Evolutionary conservation across 2,888 invertebrate species (phyloP), one percentile per base, ranked within the genome.

Genomic region (Erebia palarica): DNA sequence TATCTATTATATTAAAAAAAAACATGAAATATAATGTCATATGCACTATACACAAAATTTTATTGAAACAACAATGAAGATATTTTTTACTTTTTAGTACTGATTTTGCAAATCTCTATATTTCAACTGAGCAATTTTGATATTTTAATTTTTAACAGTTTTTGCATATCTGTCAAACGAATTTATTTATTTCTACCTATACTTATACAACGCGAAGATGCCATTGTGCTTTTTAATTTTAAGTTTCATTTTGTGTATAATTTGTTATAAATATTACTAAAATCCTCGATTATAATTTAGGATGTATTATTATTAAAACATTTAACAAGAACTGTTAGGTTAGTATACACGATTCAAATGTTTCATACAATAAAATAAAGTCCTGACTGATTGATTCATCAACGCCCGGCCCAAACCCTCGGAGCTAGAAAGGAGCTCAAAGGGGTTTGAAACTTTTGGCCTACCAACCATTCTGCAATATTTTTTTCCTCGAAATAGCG

Each of bases 301-400:
- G 16, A 16, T 42, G 42, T 36, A 57, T 21, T 36, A 57, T 21
- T 63, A 61, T 18, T 61, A 47, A 63, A 63, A 21, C 21, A 18
- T 14, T 47, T 63, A 63, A 63, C 63, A 47, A 63, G 63, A 49
- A 63, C 63, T 63, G 63, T 63, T 63, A 63, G 63, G 49, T 21
- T 63, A 49, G 21, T 49, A 13, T 47, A n/a, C 27, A 27, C 27
- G 4, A 27, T 27, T 27, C 27, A 27, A 27, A 27, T 3, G 3
- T 27, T 27, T 27, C 3, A 27, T 27, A 27, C 27, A 27, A 27
- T 27, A 27, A 27, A 27, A 27, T 27, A 27, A 27, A 27, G 27
- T 27, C 27, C 27, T 27, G 27, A 27, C 27, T 27, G 27, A 27
- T 1, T 27, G 27, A 27, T 4, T 21, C 1, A 21, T 3, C n/a